Conservation (phyloP, 2,888 invertebrate genomes). For the Mythimna ferrago region DNA sequence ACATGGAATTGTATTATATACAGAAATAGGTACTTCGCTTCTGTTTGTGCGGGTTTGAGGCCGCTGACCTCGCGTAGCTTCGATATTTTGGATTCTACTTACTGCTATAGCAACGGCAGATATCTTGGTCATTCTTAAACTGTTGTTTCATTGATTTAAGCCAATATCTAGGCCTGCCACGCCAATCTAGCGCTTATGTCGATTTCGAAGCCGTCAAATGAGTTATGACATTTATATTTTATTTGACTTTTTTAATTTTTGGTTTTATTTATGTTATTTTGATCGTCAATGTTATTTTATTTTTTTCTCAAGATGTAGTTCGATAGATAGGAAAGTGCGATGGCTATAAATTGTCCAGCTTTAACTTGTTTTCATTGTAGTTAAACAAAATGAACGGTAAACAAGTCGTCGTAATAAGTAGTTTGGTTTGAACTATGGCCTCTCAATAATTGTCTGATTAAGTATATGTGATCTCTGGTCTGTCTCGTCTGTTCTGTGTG, state of each 20-base stretch:
- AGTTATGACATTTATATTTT: conserved; percentile 48
- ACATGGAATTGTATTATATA: conserved; percentile 50
- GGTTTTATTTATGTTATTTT: conserved; percentile 23
- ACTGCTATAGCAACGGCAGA: conserved; percentile 16
- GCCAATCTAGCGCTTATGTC: conserved; percentile 34
- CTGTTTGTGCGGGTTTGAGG: conserved; percentile 26
- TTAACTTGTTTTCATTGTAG: conserved; percentile 29
- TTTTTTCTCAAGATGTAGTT: conserved; percentile 14
- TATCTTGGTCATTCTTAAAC: conserved; percentile 25
- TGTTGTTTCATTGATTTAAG: conserved; percentile 28
- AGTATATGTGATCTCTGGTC: conserved; percentile 62
- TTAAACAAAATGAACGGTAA: conserved; percentile 17
- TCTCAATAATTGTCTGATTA: conserved; percentile 57
- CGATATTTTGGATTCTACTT: conserved; percentile 18
- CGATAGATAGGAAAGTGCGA: conserved; percentile 33
- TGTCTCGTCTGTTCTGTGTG: conserved; percentile 60
- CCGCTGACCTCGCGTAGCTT: conserved; percentile 17
- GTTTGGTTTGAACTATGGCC: conserved; percentile 46
- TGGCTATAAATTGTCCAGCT: conserved; percentile 27
- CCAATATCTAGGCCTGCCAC: conserved; percentile 15
- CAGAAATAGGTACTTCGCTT: conserved; percentile 30
- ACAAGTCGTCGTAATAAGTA: conserved; percentile 28
- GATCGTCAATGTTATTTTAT: conserved; percentile 2
- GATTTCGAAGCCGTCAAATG: conserved; percentile 25
- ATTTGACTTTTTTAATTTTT: conserved; percentile 43